These are phyloP conservation scores for Diabrotica balteata DNA, from an alignment of 2,888 invertebrate species.

Conservation along the genomic window DNA sequence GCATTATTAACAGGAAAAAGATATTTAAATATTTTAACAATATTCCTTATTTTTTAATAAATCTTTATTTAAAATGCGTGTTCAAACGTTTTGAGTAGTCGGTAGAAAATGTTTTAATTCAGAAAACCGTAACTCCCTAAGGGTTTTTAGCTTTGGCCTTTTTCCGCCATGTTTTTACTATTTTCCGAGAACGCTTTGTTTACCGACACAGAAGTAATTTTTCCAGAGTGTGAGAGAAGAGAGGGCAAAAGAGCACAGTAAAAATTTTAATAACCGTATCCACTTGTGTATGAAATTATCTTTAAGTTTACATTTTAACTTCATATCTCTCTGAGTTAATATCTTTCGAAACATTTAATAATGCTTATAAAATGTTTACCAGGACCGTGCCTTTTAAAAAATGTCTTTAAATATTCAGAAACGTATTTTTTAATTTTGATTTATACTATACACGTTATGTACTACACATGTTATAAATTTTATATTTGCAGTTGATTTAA, in stretches of 20 bases:
- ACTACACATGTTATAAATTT: too few relatives aligned
- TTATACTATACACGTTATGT: too few relatives aligned
- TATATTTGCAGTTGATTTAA: too few relatives aligned
- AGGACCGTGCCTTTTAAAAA: not conserved
- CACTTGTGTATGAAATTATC: constrained; percentile 45
- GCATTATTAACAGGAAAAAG: too few relatives aligned
- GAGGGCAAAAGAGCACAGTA: constrained; percentile 35
- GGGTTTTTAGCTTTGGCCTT: constrained; percentile 23
- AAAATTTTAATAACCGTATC: constrained; percentile 46
- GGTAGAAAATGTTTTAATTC: constrained; percentile 38
- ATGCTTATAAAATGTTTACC: constrained; percentile 4
- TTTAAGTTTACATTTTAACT: constrained; percentile 38
- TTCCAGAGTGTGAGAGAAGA: constrained; percentile 34
- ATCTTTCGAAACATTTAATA: constrained; percentile 33
- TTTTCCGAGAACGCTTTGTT: constrained; percentile 41
- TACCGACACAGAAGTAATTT: constrained; percentile 46
- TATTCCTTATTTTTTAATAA: too few relatives aligned
- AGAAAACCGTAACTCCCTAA: constrained; percentile 40
- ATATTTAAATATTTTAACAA: too few relatives aligned
- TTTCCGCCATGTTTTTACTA: constrained; percentile 30
- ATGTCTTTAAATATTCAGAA: too few relatives aligned
- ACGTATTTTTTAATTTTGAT: too few relatives aligned
- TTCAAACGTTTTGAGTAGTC: constrained; percentile 16
- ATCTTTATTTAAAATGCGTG: too few relatives aligned
- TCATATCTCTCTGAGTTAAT: constrained; percentile 33